Evolutionary conservation across 2,888 invertebrate species (phyloP).

Genomic region (Molanna angustata): DNA sequence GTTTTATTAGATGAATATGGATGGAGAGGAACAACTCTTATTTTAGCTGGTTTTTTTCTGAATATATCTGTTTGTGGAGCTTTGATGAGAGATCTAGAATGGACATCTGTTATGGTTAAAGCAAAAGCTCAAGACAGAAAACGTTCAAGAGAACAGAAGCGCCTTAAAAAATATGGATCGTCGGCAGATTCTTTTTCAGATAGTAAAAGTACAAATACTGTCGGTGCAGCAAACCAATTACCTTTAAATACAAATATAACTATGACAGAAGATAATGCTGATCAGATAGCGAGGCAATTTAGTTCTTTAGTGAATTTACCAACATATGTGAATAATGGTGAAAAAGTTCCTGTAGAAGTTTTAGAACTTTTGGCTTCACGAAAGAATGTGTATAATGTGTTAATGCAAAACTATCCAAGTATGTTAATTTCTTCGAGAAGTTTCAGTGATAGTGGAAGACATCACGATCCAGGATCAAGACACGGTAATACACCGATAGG

Average conservation of each 20-base stretch:
- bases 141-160: conserved; percentile 57
- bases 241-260: conserved; percentile 37
- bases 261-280: conserved; percentile 40
- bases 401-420: conserved; percentile 73
- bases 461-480: conserved; percentile 41
- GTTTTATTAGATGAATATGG: conserved; percentile 72
- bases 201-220: conserved; percentile 64
- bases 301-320: conserved; percentile 83
- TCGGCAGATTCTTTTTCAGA: conserved; percentile 70
- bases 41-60: conserved; percentile 75
- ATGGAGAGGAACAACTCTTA: conserved; percentile 81
- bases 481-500: conserved; percentile 38
- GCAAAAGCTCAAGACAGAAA: conserved; percentile 62
- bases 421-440: conserved; percentile 69
- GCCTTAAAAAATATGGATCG: conserved; percentile 57
- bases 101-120: conserved; percentile 58
- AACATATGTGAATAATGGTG: conserved; percentile 76
- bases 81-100: conserved; percentile 70
- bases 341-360: conserved; percentile 74
- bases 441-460: conserved; percentile 62
- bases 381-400: conserved; percentile 67
- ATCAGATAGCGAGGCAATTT: conserved; percentile 57
- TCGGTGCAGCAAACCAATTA: conserved; percentile 54
- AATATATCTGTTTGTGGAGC: conserved; percentile 80
- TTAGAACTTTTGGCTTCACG: conserved; percentile 68